Percentiles rank a stretch among this genome's conserved stretches.
These are phyloP conservation scores for Cepaea nemoralis DNA, from an alignment of 1,140 invertebrate species.

Conservation along the genomic window DNA sequence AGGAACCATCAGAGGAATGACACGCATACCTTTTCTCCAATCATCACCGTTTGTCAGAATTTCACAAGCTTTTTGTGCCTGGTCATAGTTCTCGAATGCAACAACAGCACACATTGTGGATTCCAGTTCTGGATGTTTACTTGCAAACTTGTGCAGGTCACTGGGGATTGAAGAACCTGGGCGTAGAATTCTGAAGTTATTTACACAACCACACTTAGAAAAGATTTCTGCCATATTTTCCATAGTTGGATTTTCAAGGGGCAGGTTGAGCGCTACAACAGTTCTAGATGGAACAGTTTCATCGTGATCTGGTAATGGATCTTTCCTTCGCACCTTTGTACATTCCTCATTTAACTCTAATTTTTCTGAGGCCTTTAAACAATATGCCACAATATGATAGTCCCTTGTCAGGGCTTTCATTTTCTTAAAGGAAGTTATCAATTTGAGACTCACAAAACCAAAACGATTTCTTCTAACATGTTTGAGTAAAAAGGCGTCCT, in stretches of 20 bases:
- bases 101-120: slow-evolving; percentile 88
- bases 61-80: slow-evolving; percentile 84
- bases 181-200: slow-evolving; percentile 85
- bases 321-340: slow-evolving; percentile 88
- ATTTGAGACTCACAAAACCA: slow-evolving; percentile 92
- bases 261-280: slow-evolving; percentile 87
- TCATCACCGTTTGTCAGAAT: slow-evolving; percentile 69
- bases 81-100: slow-evolving; percentile 89
- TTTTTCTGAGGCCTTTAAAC: slow-evolving; percentile 82
- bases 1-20: slow-evolving; percentile 65
- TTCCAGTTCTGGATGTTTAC: slow-evolving; percentile 87
- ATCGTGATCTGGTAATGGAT: slow-evolving; percentile 88
- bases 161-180: slow-evolving; percentile 89
- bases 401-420: slow-evolving; percentile 87
- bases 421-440: slow-evolving; percentile 88
- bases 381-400: slow-evolving; percentile 90
- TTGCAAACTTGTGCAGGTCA: slow-evolving; percentile 88
- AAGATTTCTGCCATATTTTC: slow-evolving; percentile 91
- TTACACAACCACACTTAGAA: slow-evolving; percentile 87
- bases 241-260: slow-evolving; percentile 85
- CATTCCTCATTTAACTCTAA: slow-evolving; percentile 91
- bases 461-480: slow-evolving; percentile 94
- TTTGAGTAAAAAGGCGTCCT: slow-evolving; percentile 94
- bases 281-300: slow-evolving; percentile 91
- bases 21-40: slow-evolving; percentile 74